phyloP scores from a whole-genome alignment of 2,113 vertebrate species.

The Myanophis thanlyinensis region DNA sequence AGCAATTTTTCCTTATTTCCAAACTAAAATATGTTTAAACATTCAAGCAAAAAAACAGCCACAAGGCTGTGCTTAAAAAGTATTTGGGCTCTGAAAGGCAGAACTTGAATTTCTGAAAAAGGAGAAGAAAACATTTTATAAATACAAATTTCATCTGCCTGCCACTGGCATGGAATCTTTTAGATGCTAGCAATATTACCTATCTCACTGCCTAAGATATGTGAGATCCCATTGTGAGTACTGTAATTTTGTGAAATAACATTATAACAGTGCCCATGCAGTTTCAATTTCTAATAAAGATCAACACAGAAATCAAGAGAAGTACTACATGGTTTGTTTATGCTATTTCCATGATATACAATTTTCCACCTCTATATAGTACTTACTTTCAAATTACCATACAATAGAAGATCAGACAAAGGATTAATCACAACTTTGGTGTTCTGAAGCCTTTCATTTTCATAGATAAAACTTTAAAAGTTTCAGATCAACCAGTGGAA shows the following conservation, averaged over 20 bases:
- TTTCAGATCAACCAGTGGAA: neutral
- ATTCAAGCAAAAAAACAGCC: neutral
- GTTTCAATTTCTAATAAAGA: neutral
- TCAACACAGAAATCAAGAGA: neutral
- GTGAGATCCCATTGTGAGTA: neutral
- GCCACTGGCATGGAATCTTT: neutral
- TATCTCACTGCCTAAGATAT: neutral
- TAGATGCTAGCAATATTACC: neutral
- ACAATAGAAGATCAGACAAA: neutral
- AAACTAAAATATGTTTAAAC: neutral
- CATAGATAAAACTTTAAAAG: neutral
- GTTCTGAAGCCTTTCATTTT: neutral
- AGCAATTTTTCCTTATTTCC: neutral
- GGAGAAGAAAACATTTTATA: neutral
- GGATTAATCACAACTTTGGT: neutral
- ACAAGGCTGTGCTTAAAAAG: neutral
- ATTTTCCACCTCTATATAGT: neutral
- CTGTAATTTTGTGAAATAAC: neutral
- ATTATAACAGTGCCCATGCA: neutral
- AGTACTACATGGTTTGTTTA: neutral
- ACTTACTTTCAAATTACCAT: neutral
- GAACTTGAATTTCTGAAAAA: neutral
- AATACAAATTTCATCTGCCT: neutral
- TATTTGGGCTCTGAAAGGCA: neutral
- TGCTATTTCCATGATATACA: neutral